Base-by-base conservation (phyloP, 2,797 vertebrate species). In the Gymnopithys bicolor region DNA sequence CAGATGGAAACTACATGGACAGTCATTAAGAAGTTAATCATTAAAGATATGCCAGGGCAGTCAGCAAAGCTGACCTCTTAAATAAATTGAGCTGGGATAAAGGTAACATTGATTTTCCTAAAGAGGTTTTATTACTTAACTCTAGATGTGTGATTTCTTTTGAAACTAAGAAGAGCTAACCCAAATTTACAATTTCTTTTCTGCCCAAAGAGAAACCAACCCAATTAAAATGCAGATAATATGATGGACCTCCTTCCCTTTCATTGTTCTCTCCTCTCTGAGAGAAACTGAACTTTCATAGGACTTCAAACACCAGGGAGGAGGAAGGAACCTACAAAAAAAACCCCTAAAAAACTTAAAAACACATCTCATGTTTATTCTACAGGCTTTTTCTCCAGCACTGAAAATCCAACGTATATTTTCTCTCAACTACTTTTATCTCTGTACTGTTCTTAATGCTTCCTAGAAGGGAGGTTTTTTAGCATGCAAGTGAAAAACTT, bases 21-120 rank as follows among this genome's bases (percentile, higher is more conserved):
- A 70, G 88, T 64, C 92, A 93, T 89, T 59, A 89, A 89, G 43
- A 95, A 79, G 92, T 92, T 95, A 95, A 96, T 92, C 39, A 91
- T 89, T 92, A 94, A 85, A 81, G 60, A 56, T 64, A 46, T 77
- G 85, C 37, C 66, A 70, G 30, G 28, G 84, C 67, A 93, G 92
- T 59, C 66, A 77, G 68, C 66, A 94, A 90, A 86, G 62, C 59
- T 70, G 76, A 78, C 75, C 90, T 88, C 76, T 76, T 84, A 58
- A 82, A 91, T 87, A 94, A 91, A 94, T 2, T 67, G 51, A 93
- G 52, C 82, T 56, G 27, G 30, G 59, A 76, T 69, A 90, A 84
- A 91, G 66, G 87, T 75, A 63, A 73, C 56, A 90, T 53, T 87
- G 93, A 85, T 91, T 95, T 89, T 93, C 63, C 62, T 75, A 41